Evolutionary conservation across 2,113 vertebrate genomes (phyloP).

Genomic region (Oceanites oceanicus): DNA sequence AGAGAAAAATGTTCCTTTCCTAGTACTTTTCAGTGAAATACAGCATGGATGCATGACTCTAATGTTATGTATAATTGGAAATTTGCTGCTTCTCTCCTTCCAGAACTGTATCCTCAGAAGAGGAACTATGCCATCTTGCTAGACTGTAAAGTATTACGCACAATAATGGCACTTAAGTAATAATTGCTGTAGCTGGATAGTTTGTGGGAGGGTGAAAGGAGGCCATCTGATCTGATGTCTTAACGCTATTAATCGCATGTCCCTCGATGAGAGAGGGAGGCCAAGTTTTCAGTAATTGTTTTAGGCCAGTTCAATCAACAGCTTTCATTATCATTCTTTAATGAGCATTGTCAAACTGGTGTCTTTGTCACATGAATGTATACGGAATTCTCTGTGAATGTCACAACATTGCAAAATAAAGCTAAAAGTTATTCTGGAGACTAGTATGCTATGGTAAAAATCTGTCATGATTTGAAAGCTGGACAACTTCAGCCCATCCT

Average conservation of each 20-base stretch:
- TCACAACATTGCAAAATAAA: constrained; percentile 37
- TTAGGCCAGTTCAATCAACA: not conserved
- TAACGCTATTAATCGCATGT: not conserved
- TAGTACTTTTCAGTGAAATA: not conserved
- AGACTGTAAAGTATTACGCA: not conserved
- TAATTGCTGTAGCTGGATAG: not conserved
- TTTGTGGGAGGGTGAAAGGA: not conserved
- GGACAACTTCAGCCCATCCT: not conserved
- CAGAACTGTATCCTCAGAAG: not conserved
- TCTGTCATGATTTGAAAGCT: not conserved
- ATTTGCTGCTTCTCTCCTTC: not conserved
- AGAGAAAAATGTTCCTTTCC: not conserved
- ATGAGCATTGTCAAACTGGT: not conserved
- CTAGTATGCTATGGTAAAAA: not conserved
- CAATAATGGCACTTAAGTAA: not conserved
- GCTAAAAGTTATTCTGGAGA: not conserved
- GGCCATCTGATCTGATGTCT: not conserved
- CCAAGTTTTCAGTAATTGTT: not conserved
- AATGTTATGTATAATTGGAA: not conserved
- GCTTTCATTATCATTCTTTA: not conserved
- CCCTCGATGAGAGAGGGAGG: not conserved
- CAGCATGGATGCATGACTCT: not conserved
- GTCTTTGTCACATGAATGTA: not conserved
- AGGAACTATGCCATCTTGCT: not conserved
- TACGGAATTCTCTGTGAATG: not conserved